Evolutionary conservation across 2,113 vertebrate genomes (phyloP), one percentile per base, ranked within the genome.

Genomic region (Ciconia boyciana): DNA sequence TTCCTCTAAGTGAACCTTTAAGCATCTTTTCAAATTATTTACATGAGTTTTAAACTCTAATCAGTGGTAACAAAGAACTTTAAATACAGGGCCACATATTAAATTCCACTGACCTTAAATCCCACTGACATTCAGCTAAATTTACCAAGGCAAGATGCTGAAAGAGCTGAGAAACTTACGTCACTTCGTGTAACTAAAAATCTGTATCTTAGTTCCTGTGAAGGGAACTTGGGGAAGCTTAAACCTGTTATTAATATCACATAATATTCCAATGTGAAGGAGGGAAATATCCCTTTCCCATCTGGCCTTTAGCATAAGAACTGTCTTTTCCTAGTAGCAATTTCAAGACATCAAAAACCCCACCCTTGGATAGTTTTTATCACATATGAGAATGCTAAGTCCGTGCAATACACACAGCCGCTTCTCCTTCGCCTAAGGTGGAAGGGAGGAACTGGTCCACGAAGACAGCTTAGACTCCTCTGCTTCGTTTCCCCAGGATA

Each of bases 371-470:
- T 6, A 26, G 16, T 13, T 87, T 71, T 68, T 39, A n/a, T 52
- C 74, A 32, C 12, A 2, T 1, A 1, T 1, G 75, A 60, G 24
- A 43, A 34, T 2, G 29, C 36, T 15, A 24, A n/a, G 15, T 9
- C 75, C 70, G 8, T 2, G 32, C n/a, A 36, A 24, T 2, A 7
- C 77, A 57, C 25, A 2, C n/a, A 31, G 57, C 17, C 4, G 15
- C 22, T 92, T 44, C 64, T 72, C 24, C 55, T 61, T 11, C 26
- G 13, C 70, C 41, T 25, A 10, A 43, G 24, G 13, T 3, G 31
- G 51, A 21, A 68, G 48, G 46, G 20, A 82, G 25, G 29, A 90
- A 43, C 41, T 2, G 19, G 2, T 41, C 48, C 44, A 25, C 1
- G 1, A 21, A 34, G 54, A 8, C 21, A 61, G 9, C 20, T 8